Conservation (phyloP, 1,140 invertebrate genomes). For the Proctacanthus coquilletti region DNA sequence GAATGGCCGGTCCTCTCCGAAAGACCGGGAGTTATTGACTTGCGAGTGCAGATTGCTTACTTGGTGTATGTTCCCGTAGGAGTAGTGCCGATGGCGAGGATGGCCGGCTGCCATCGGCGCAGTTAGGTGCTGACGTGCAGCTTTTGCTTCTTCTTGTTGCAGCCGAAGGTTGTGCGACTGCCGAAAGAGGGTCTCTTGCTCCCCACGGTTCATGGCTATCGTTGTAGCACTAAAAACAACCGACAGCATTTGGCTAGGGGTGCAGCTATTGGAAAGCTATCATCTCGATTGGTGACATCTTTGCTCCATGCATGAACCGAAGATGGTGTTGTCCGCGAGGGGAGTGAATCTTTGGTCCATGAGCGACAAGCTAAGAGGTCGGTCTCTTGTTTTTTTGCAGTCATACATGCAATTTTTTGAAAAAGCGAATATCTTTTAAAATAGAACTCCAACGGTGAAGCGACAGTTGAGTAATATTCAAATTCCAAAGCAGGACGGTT, state of each 20-base stretch:
- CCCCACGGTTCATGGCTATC: slow-evolving; percentile 42
- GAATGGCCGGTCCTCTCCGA: slow-evolving; percentile 9
- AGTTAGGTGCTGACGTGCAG: not conserved
- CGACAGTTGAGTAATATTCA: no score
- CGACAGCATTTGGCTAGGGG: slow-evolving; percentile 9
- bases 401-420: no score
- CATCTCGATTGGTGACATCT: no score
- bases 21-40: slow-evolving; percentile 1
- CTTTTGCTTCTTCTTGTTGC: slow-evolving; percentile 9
- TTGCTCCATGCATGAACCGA: no score
- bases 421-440: no score
- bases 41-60: slow-evolving; percentile 5
- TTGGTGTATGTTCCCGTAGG: slow-evolving; percentile 18
- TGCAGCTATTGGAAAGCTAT: no score
- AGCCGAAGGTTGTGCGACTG: slow-evolving; percentile 37
- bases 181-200: slow-evolving; percentile 42
- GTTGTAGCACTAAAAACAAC: slow-evolving; percentile 14
- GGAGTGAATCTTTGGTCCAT: no score
- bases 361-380: no score
- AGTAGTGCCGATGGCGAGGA: slow-evolving; percentile 9
- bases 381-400: no score
- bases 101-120: not conserved
- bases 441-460: no score
- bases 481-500: no score
- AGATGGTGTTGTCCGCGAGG: no score